Conservation (phyloP, 2,888 invertebrate genomes). For the Clusia tigrina region DNA sequence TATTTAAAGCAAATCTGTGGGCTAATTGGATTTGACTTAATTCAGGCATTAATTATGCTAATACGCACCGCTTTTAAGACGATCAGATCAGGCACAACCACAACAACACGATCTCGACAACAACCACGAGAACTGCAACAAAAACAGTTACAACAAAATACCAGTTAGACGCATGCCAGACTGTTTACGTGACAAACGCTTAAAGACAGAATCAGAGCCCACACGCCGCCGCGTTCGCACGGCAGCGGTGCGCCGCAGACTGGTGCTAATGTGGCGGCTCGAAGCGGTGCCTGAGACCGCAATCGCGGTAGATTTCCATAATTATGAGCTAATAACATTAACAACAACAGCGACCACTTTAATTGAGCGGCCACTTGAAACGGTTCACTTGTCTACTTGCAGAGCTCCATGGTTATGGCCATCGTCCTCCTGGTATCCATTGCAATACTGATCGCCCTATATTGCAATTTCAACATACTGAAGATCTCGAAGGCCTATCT, state of each 20-base stretch:
- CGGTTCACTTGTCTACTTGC: background rate
- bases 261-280: background rate
- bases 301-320: too few relatives aligned
- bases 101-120: background rate
- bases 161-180: background rate
- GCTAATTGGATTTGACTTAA: too few relatives aligned
- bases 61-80: too few relatives aligned
- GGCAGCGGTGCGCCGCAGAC: background rate
- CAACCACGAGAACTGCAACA: background rate
- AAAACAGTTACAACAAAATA: background rate
- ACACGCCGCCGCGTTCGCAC: background rate
- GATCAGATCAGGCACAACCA: too few relatives aligned
- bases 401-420: constrained; percentile 57
- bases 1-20: too few relatives aligned
- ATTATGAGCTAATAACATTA: background rate
- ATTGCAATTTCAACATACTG: constrained; percentile 55
- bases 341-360: background rate
- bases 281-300: too few relatives aligned
- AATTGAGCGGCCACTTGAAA: background rate
- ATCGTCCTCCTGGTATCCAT: constrained; percentile 58
- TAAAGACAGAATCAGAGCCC: too few relatives aligned
- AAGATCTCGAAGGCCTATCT: constrained; percentile 49
- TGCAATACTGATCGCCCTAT: constrained; percentile 57
- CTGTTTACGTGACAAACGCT: too few relatives aligned
- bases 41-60: too few relatives aligned